Evolutionary conservation across 2,113 vertebrate genomes (phyloP), one percentile per base, ranked within the genome.

Genomic region (Centropristis striata): DNA sequence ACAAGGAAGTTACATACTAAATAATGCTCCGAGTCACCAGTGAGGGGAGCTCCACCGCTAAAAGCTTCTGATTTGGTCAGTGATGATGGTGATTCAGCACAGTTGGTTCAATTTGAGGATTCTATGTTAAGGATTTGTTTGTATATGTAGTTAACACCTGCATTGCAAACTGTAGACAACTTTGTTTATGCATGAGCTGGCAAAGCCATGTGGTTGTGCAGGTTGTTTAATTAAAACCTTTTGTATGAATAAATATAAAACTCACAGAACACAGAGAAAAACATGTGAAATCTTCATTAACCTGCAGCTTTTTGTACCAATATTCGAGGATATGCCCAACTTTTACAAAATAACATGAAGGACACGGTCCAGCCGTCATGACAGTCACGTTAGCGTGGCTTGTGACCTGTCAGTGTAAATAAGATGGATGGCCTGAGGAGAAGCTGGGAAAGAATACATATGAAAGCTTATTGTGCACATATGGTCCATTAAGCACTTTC

Each of bases 401-500:
- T 80, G 75, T 74, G 87, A 90, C 88, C 86, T 85, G 84, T 81
- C 84, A 86, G 61, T 64, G 75, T 91, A 90, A 93, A 92, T 79
- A 89, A 88, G 94, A 95, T 91, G 81, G 87, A 95, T 93, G 86
- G 84, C 70, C 68, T 0, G 76, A 83, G 78, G 78, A 81, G 60
- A 86, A 71, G 55, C 32, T 63, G 85, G 84, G 91, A 93, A 95
- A 92, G 87, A 94, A 94, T 92, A 92, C 92, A 93, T 91, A 93
- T 93, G 86, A 94, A 94, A 91, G 87, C 90, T 92, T 91, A 94
- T 88, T 90, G 88, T 86, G 83, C 92, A 87, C 92, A 93, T 90
- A 94, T 91, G 92, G 92, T 88, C 92, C 92, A 92, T 95, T 95
- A 95, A 92, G 86, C 93, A 89, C 91, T 94, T 94, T 90, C 92